These are phyloP conservation scores for Manis pentadactyla DNA, from an alignment of 2,797 vertebrate genomes.

Conservation along the genomic window DNA sequence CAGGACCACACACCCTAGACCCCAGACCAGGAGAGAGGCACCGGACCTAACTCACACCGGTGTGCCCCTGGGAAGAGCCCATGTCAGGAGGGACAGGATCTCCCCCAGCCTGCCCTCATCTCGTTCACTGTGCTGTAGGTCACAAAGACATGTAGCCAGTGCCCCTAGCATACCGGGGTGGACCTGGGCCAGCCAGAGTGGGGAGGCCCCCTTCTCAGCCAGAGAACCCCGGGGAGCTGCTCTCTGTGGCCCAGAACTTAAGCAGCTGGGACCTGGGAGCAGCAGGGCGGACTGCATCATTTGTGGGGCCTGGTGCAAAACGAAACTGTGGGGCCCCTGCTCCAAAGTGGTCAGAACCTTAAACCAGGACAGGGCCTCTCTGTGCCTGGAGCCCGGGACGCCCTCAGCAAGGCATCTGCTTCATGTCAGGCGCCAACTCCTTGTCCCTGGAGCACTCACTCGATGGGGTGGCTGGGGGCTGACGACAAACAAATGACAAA, in stretches of 20 bases:
- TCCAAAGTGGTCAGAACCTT: not conserved
- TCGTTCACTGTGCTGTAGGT: rapidly evolving
- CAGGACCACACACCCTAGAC: not conserved
- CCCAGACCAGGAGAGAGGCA: too few relatives aligned
- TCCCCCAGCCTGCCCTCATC: not conserved
- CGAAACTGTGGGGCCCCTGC: rapidly evolving
- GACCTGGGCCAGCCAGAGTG: rapidly evolving
- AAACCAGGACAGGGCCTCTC: not conserved
- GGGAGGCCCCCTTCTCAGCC: not conserved
- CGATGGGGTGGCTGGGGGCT: rapidly evolving
- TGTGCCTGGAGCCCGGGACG: not conserved
- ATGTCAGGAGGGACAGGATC: rapidly evolving
- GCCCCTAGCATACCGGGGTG: rapidly evolving
- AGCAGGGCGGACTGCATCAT: rapidly evolving
- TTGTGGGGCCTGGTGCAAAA: not conserved
- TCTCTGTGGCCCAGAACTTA: not conserved
- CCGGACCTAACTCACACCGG: rapidly evolving
- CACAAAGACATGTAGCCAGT: rapidly evolving
- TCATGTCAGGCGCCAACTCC: rapidly evolving
- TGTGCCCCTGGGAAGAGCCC: not conserved
- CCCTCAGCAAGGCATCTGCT: not conserved
- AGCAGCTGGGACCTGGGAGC: not conserved
- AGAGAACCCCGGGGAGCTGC: not conserved
- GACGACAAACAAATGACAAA: not conserved
- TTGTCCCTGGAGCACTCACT: not conserved